Evolutionary conservation across 2,797 vertebrate species (phyloP).

Genomic region (Mormyrops attenuatus): DNA sequence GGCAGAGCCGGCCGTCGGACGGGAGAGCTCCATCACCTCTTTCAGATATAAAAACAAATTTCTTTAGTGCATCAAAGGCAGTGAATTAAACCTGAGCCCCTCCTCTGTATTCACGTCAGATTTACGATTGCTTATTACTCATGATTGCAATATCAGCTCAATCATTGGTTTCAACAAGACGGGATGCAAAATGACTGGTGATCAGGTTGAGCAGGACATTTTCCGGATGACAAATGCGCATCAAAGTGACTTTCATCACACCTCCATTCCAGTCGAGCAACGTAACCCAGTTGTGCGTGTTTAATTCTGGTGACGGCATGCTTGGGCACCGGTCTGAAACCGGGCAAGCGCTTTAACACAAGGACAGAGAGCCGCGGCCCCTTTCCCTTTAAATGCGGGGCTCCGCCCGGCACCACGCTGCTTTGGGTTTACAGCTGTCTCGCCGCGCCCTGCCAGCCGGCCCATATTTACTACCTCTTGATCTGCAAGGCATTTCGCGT

Average conservation of each 20-base stretch:
- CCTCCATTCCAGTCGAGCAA: background rate
- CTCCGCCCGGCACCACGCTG: conserved; percentile 18
- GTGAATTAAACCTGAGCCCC: background rate
- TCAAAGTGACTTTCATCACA: background rate
- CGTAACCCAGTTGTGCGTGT: background rate
- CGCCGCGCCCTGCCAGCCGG: background rate
- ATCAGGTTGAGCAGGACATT: background rate
- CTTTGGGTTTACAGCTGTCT: background rate
- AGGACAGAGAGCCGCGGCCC: background rate
- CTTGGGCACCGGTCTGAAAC: background rate
- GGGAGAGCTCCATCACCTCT: background rate
- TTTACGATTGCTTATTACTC: background rate
- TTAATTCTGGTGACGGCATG: background rate
- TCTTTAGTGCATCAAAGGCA: background rate
- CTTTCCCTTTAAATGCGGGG: conserved; percentile 7
- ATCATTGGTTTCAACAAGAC: background rate
- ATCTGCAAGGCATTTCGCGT: background rate
- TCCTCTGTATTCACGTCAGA: background rate
- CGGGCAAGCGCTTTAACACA: background rate
- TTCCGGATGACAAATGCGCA: background rate
- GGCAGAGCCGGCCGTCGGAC: background rate
- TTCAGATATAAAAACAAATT: background rate
- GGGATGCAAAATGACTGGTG: background rate
- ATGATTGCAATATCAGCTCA: background rate
- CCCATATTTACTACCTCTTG: background rate